phyloP scores from a whole-genome alignment of 1,140 invertebrate genomes.

The Teleogryllus occipitalis region DNA sequence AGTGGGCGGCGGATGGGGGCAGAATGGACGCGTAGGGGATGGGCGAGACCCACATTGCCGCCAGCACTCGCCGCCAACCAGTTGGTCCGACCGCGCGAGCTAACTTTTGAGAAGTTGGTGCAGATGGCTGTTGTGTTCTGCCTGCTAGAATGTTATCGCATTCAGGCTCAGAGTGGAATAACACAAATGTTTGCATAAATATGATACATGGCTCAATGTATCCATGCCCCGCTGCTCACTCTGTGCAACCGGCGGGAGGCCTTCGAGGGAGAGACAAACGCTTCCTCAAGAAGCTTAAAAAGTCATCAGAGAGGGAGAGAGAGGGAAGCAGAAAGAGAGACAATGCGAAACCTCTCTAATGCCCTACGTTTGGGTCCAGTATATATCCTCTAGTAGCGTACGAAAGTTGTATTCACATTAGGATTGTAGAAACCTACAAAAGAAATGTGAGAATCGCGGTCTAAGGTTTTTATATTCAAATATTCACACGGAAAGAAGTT shows the following conservation, averaged over 20 bases:
- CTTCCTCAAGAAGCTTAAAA: neutral
- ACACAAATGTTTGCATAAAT: conserved; percentile 1
- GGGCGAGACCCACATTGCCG: too few relatives aligned
- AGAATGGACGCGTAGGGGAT: too few relatives aligned
- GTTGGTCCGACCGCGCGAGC: neutral
- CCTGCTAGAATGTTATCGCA: neutral
- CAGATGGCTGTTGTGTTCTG: neutral
- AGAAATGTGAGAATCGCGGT: too few relatives aligned
- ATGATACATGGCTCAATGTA: neutral
- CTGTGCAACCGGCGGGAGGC: neutral
- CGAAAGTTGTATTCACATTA: too few relatives aligned
- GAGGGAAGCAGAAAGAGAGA: neutral
- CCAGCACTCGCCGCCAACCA: neutral
- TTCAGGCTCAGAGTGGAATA: neutral
- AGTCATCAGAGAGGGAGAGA: neutral
- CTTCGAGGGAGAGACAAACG: neutral
- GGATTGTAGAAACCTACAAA: too few relatives aligned
- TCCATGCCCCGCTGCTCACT: neutral
- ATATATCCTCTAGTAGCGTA: too few relatives aligned
- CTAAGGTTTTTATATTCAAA: too few relatives aligned
- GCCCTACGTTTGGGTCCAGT: too few relatives aligned
- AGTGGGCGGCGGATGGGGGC: too few relatives aligned
- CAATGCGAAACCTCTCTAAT: neutral
- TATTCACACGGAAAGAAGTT: too few relatives aligned
- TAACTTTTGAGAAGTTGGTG: neutral